Evolutionary conservation across 2,888 invertebrate genomes (phyloP), one percentile per base, ranked within the genome.

Genomic region (Bugula neritina): DNA sequence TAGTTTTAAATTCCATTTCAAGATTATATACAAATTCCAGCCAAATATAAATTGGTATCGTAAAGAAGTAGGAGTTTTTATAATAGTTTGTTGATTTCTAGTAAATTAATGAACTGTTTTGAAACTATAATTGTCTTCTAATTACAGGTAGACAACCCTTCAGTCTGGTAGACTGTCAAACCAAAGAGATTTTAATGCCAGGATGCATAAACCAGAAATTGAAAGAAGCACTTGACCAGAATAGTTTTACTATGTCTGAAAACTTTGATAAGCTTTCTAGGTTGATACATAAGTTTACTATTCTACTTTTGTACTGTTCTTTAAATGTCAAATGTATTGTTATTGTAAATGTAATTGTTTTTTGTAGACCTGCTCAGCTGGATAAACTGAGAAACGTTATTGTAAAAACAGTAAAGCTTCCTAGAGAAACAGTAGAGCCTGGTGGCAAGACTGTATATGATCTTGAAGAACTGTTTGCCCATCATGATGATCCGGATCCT

Each of bases 91-190:
- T n/a, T n/a, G n/a, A n/a, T n/a, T n/a, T n/a, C n/a, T n/a, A n/a
- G n/a, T n/a, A n/a, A n/a, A n/a, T n/a, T n/a, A n/a, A 5, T 43
- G 43, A 43, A 43, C 17, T 43, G 43, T 43, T 10, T 43, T 43
- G 17, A 43, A 10, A 17, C 43, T 43, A 10, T 43, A 17, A 17
- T n/a, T n/a, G 17, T 43, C 43, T 43, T 10, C 17, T 43, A 17
- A 10, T 43, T 43, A 43, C 17, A 63, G 63, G 10, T 31, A 31
- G 10, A 63, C 27, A 25, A 10, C 10, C 31, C 17, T 63, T 25
- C 63, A 63, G 31, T 63, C 31, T 63, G 10, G 63, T 63, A 2
- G 63, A 63, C 31, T 63, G 63, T 63, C 21, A 63, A 3, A 63
- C 63, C 21, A 25, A 63, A 31, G 31, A 63, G 31, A 10, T 63